Evolutionary conservation across 2,888 invertebrate species (phyloP).

Genomic region (Spicauda simplicius): DNA sequence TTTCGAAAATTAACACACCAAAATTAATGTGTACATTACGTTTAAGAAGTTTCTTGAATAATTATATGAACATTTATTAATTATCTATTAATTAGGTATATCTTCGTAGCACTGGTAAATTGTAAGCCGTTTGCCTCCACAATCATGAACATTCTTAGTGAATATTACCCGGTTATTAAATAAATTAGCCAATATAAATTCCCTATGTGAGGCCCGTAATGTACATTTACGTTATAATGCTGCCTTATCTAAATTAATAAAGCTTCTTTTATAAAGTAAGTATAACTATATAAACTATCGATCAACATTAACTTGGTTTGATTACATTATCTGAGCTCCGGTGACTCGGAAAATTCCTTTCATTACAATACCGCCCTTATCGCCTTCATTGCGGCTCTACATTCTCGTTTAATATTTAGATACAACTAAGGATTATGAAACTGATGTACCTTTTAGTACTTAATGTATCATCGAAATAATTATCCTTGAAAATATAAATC

Average conservation of each 20-base stretch:
- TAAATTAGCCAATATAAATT: too few species aligned
- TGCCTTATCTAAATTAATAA: neutral
- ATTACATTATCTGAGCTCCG: neutral
- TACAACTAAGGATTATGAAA: neutral
- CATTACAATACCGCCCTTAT: constrained; percentile 18
- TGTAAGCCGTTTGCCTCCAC: too few species aligned
- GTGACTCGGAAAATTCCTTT: constrained; percentile 21
- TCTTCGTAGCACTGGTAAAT: too few species aligned
- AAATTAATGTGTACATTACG: too few species aligned
- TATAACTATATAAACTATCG: neutral
- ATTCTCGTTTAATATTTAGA: constrained; percentile 13
- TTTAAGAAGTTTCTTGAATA: too few species aligned
- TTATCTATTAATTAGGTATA: too few species aligned
- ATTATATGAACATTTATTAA: too few species aligned
- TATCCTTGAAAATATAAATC: too few species aligned
- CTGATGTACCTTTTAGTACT: neutral
- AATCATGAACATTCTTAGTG: too few species aligned
- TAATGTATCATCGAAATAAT: neutral
- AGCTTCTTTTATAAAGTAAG: neutral
- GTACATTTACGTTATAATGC: neutral
- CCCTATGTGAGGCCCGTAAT: too few species aligned
- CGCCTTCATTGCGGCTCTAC: constrained; percentile 3
- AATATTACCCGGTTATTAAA: too few species aligned
- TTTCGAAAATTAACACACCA: constrained; percentile 1
- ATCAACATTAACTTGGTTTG: constrained; percentile 2